Percentiles rank a stretch among this genome's conserved stretches.
These are phyloP conservation scores for Trilocha varians DNA, from an alignment of 2,888 invertebrate genomes.

Conservation along the genomic window DNA sequence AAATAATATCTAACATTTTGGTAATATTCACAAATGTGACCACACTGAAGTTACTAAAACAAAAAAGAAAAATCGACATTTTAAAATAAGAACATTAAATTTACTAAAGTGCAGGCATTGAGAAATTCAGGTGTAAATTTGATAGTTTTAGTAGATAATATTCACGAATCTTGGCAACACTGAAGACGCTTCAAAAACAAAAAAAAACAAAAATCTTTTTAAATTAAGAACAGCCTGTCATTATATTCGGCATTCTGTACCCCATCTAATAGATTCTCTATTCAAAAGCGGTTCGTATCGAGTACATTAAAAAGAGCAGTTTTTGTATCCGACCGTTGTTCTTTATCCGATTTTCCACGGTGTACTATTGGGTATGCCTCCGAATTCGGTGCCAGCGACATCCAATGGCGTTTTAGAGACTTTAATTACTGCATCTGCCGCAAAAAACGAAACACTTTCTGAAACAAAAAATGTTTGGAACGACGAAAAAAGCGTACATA, in stretches of 20 bases:
- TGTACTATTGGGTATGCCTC: conserved; percentile 13
- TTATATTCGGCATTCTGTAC: background rate
- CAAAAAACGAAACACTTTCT: conserved; percentile 5
- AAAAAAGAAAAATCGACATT: too few species aligned
- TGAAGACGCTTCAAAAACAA: background rate
- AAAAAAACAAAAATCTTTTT: background rate
- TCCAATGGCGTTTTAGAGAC: conserved; percentile 11
- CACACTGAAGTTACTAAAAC: too few species aligned
- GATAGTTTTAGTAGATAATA: too few species aligned
- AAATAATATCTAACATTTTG: too few species aligned
- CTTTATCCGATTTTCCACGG: conserved; percentile 20
- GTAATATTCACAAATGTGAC: too few species aligned
- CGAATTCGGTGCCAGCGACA: conserved; percentile 1
- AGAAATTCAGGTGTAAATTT: too few species aligned
- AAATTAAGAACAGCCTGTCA: background rate
- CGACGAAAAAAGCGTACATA: conserved; percentile 5
- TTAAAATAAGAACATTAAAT: too few species aligned
- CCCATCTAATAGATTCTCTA: conserved; percentile 1
- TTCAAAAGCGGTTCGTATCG: conserved; percentile 1
- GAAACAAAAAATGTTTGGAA: conserved; percentile 6
- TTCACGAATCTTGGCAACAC: background rate
- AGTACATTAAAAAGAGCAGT: conserved; percentile 4
- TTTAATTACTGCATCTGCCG: conserved; percentile 13
- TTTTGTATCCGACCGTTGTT: conserved; percentile 3
- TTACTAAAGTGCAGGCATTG: too few species aligned